phyloP scores from a whole-genome alignment of 2,797 vertebrate species.

The Pangasius krempfi region DNA sequence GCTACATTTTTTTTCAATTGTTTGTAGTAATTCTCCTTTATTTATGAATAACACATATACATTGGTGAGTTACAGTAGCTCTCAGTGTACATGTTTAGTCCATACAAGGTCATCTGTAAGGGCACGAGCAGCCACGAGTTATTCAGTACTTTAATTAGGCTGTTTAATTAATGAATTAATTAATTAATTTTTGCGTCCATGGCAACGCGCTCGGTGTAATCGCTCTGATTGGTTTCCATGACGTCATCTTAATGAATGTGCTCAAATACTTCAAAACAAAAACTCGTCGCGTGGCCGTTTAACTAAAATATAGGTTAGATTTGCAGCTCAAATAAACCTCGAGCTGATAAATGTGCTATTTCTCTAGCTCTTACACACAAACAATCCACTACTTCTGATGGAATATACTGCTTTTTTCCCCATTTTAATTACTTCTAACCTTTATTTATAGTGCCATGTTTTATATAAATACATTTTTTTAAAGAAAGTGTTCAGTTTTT shows the following conservation, averaged over 20 bases:
- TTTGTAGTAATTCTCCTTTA: background rate
- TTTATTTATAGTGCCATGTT: background rate
- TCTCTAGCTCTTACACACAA: too few species aligned
- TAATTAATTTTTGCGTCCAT: background rate
- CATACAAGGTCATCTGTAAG: background rate
- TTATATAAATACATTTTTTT: background rate
- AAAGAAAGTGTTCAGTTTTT: background rate
- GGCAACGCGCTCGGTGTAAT: background rate
- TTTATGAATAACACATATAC: background rate
- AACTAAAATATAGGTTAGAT: background rate
- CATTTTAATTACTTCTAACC: background rate
- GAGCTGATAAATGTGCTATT: background rate
- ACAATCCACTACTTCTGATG: background rate
- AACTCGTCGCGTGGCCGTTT: background rate
- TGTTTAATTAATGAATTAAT: background rate
- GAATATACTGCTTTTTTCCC: background rate
- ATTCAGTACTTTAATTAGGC: constrained; percentile 11
- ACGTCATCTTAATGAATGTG: constrained; percentile 5
- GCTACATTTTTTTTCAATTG: too few species aligned
- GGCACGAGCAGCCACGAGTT: background rate
- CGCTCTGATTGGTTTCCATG: constrained; percentile 27
- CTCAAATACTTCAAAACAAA: background rate
- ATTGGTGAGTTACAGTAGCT: background rate
- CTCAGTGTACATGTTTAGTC: background rate
- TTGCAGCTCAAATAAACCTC: background rate